Conservation (phyloP, 2,888 invertebrate species). For the Tipula unca region DNA sequence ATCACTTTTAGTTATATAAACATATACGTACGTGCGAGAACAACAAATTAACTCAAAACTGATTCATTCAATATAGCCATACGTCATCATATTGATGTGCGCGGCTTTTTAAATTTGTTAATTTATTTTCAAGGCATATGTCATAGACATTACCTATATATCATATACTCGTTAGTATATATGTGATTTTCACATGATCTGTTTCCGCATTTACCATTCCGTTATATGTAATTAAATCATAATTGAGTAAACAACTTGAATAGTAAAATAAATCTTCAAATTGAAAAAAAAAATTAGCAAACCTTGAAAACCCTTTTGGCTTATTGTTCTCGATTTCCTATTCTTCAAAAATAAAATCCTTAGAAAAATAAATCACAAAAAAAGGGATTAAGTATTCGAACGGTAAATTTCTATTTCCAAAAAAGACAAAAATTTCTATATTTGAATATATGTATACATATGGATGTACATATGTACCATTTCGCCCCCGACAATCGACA, state of each 20-base stretch:
- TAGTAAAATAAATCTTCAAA: not conserved
- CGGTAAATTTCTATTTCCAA: not conserved
- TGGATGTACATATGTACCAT: no score
- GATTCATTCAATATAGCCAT: not conserved
- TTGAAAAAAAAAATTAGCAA: not conserved
- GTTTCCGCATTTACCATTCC: not conserved
- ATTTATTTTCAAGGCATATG: not conserved
- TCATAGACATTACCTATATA: not conserved
- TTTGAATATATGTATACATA: no score
- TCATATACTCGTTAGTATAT: no score
- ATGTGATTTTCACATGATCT: not conserved
- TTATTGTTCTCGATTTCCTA: not conserved
- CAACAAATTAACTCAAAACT: not conserved
- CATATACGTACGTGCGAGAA: not conserved
- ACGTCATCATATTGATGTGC: no score
- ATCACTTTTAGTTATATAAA: not conserved
- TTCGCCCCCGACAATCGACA: not conserved
- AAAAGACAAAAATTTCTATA: not conserved
- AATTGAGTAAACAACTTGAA: not conserved
- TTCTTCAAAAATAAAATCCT: not conserved
- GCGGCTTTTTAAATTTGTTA: not conserved
- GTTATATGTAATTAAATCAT: not conserved
- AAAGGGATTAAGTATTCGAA: not conserved
- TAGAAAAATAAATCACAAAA: not conserved
- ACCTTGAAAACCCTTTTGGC: not conserved